Conservation (phyloP, 2,113 vertebrate genomes). For the Macroglossus sobrinus region DNA sequence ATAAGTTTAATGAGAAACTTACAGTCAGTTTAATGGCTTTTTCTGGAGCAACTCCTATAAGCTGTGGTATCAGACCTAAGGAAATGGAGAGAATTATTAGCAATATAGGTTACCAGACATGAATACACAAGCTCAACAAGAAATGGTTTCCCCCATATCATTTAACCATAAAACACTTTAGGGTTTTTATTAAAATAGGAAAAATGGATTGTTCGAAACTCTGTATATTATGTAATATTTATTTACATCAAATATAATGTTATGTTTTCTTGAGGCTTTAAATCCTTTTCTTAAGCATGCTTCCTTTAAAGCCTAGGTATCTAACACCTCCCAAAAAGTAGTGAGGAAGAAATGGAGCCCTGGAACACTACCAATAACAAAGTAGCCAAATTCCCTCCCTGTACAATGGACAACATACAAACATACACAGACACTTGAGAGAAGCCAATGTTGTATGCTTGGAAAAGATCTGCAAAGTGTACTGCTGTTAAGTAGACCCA, state of each 20-base stretch:
- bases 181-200: constrained; percentile 42
- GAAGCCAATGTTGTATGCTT: background rate
- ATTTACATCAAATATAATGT: constrained; percentile 30
- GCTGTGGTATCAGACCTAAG: constrained; percentile 95
- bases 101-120: background rate
- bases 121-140: background rate
- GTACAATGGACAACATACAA: background rate
- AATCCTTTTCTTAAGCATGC: constrained; percentile 18
- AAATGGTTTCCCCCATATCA: background rate
- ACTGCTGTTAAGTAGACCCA: background rate
- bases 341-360: background rate
- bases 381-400: background rate
- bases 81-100: constrained; percentile 76
- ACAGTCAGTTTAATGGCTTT: constrained; percentile 98
- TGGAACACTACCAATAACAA: background rate
- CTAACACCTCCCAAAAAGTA: constrained; percentile 1
- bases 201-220: background rate
- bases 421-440: background rate
- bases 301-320: background rate
- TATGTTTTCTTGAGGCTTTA: constrained; percentile 30
- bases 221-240: background rate
- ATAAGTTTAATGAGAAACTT: constrained; percentile 80
- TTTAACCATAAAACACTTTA: constrained; percentile 13
- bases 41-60: constrained; percentile 97
- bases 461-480: background rate